Evolutionary conservation across 2,888 invertebrate species (phyloP), one percentile per base, ranked within the genome.

Genomic region (Vesta saturnalis): DNA sequence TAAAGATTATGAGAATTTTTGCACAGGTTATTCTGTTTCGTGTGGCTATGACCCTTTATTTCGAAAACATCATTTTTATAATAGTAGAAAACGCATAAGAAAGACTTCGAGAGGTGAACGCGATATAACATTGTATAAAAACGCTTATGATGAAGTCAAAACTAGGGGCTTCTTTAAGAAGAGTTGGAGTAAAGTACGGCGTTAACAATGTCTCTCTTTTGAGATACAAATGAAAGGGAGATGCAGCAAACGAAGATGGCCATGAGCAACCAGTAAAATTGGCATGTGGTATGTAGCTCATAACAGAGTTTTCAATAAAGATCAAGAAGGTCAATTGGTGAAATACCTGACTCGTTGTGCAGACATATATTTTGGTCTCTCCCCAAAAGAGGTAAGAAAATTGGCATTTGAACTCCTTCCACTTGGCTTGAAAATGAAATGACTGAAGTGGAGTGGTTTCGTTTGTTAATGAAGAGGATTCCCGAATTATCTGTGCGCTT

Each of bases 401-500:
- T 39, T 62, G 18, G 22, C 54, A 2, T 62, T 39, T 35, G 55
- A 62, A 19, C 16, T 55, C 63, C 56, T 54, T 12, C 12, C 5
- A 54, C 14, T 39, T 54, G 62, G 62, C 15, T 16, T 14, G 39
- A 43, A 14, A 59, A 52, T 35, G 8, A 23, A 16, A 21, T 56
- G 15, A 18, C 56, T 2, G 55, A 46, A n/a, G 46, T 56, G 23
- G 22, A 63, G 18, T 46, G 55, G 56, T 46, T 46, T 21, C 22
- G 46, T 15, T 10, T 62, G 15, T 73, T 72, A 35, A 65, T 69
- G 60, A 67, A 19, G 14, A 74, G 72, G 69, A 71, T 70, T 64
- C 70, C 73, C 18, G 4, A 49, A 64, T 57, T 73, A 19, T 71
- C 70, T 58, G 23, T 71, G 22, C 35, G 69, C 14, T 56, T 19